Evolutionary conservation across 2,888 invertebrate genomes (phyloP), one percentile per base, ranked within the genome.

Genomic region (Vannuccia rotundouncinata): DNA sequence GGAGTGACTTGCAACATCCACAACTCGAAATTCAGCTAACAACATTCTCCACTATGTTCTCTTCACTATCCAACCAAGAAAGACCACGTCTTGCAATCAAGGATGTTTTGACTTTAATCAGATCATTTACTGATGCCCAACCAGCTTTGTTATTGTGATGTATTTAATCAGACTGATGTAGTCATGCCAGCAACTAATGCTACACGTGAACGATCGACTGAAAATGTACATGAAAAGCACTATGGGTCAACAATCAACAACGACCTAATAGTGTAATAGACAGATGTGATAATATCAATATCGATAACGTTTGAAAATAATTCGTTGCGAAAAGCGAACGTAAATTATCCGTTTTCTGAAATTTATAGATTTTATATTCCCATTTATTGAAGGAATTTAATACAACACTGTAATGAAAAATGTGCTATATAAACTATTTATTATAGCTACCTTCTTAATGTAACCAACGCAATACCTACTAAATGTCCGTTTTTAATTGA

Each of bases 41-140:
- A 66, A 22, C 66, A 66, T 22, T 66, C 66, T 66, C 66, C 66
- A n/a, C 66, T 66, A 66, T 22, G 66, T 66, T 66, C 66, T n/a
- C 17, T 66, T 66, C 66, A 5, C 66, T 66, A 22, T 66, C 66
- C 2, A 22, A 66, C 17, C 66, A 66, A 22, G 66, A 66, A 66
- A 22, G 66, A 66, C 66, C 13, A 66, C 66, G 25, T 27, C 25
- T 66, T 66, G 25, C 66, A 66, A 66, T 66, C 66, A 66, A 66
- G 10, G 66, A 66, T 66, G 66, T 66, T 66, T 22, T 66, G 17
- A 66, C 66, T n/a, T 66, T 66, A 66, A 66, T 66, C 25, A 5
- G 25, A 66, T 5, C 66, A 66, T 66, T 66, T 22, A 66, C 66
- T 66, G 66, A 66, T 66, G 66, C 25, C 66, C 66, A 66, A 66